A percentile compares a stretch with the other conserved stretches of the same genome.
Evolutionary conservation across 2,888 invertebrate species (phyloP).

Genomic region (Azorinus chamasolen): DNA sequence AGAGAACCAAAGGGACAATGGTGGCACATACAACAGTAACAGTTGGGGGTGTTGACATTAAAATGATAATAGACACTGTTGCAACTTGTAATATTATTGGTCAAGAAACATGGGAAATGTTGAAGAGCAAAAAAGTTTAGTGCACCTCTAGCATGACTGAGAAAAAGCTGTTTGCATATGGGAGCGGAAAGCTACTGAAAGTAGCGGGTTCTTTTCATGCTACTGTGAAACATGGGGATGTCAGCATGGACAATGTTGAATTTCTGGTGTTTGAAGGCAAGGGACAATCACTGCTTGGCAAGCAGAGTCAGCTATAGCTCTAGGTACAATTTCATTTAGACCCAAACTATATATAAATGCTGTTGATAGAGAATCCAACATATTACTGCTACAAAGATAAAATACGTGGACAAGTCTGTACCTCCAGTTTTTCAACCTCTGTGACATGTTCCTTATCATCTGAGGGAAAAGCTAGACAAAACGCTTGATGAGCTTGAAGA

Average conservation of each 20-base stretch:
- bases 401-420: too few species aligned
- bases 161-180: constrained; percentile 37
- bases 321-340: neutral
- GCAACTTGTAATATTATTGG: constrained; percentile 15
- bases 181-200: constrained; percentile 19
- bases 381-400: neutral
- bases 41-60: neutral
- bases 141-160: constrained; percentile 4
- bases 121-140: neutral
- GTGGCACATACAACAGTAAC: neutral
- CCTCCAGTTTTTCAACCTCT: too few species aligned
- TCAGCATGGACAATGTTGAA: neutral
- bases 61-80: neutral
- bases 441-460: too few species aligned
- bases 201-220: constrained; percentile 23
- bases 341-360: constrained; percentile 7
- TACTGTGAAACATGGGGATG: neutral
- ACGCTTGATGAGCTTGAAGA: too few species aligned
- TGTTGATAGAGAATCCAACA: constrained; percentile 22
- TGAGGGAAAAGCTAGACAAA: too few species aligned
- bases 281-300: constrained; percentile 21
- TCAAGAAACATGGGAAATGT: neutral
- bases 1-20: neutral
- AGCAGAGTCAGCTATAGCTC: neutral
- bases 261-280: constrained; percentile 35